These are phyloP conservation scores for Nomada lathburiana DNA, from an alignment of 2,888 invertebrate genomes.

Conservation along the genomic window DNA sequence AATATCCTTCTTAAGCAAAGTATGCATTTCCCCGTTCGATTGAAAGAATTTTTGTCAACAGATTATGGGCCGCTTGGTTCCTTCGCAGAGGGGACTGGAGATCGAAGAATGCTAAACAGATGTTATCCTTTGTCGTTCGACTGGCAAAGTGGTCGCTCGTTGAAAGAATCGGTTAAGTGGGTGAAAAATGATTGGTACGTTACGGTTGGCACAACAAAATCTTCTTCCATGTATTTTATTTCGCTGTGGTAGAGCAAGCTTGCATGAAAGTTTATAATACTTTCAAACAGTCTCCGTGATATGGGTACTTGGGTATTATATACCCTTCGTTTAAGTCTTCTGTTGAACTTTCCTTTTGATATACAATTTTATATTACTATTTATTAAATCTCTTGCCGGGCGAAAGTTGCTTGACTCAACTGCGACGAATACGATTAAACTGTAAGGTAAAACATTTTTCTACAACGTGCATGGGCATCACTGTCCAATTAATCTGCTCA, in stretches of 20 bases:
- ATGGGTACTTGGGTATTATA: too few species aligned
- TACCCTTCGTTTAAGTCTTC: too few species aligned
- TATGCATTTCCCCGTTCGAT: conserved; percentile 1
- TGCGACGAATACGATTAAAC: too few species aligned
- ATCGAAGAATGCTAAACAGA: neutral
- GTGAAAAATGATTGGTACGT: neutral
- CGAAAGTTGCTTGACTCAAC: too few species aligned
- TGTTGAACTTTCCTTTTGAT: too few species aligned
- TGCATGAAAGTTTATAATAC: neutral
- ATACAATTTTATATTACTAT: too few species aligned
- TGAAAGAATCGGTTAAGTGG: neutral
- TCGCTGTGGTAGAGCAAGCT: neutral
- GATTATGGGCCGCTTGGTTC: neutral
- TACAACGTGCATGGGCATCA: too few species aligned
- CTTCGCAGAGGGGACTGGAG: neutral
- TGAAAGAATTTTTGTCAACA: conserved; percentile 13
- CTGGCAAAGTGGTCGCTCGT: neutral
- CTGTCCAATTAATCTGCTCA: too few species aligned
- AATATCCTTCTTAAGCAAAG: conserved; percentile 13
- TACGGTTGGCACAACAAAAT: neutral
- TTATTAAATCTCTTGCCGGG: too few species aligned
- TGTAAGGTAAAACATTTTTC: too few species aligned
- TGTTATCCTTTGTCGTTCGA: neutral
- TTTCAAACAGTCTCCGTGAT: too few species aligned
- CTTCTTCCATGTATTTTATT: neutral